Evolutionary conservation across 1,140 invertebrate species (phyloP), one percentile per base, ranked within the genome.

Genomic region (Lineus longissimus): DNA sequence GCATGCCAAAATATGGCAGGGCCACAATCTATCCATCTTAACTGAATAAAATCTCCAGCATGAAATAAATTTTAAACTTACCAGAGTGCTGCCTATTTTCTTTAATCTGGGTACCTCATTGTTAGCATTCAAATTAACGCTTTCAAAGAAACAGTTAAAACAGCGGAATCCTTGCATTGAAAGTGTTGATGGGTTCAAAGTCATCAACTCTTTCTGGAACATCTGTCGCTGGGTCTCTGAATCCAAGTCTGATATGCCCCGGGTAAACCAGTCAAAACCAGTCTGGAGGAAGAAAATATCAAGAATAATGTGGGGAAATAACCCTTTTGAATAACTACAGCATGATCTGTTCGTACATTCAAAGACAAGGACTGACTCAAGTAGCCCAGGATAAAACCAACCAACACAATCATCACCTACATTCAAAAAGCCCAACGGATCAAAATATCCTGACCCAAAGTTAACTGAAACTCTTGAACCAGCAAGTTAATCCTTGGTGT

Each of bases 211-310:
- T 63, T 85, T 81, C 67, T 81, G 77, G 67, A 86, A 86, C n/a
- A 86, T 70, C 31, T 82, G 74, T 40, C 70, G 75, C 65, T 83
- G 82, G 7, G 84, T 84, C 19, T 84, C 82, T 23, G 76, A 69
- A 55, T 85, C 84, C 47, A 86, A 68, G 67, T 86, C 85, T 56
- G 75, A 73, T n/a, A 84, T 65, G 43, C 84, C 83, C 62, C 76
- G 77, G 51, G 73, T 81, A 70, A 86, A 85, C 84, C 84, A 85
- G 30, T 82, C 79, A 72, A 82, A 85, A 64, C 84, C 84, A 2
- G 79, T 81, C 83, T 84, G 69, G 4, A 62, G 57, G 55, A 36
- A 36, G 4, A 36, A 36, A 36, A 36, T 4, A 36, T 41, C 25
- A 19, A 40, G 25, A 17, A 31, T 41, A 36, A 40, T 41, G 22